phyloP scores from a whole-genome alignment of 2,888 invertebrate genomes.

The Coenonympha arcania region DNA sequence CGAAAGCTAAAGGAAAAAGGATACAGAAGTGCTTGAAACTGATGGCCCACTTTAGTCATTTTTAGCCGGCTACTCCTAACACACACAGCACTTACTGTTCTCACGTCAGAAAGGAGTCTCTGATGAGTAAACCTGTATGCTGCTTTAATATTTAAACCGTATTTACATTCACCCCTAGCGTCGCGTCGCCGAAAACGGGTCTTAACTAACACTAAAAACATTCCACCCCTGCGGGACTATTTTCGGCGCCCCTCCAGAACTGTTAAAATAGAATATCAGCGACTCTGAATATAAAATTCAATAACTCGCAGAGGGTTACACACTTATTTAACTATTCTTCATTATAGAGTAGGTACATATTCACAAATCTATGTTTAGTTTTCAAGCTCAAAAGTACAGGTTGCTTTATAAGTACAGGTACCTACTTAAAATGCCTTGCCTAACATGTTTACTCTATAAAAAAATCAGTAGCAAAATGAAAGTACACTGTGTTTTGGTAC shows the following conservation, averaged over 20 bases:
- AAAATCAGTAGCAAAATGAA: too few species aligned
- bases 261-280: conserved; percentile 60
- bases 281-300: conserved; percentile 58
- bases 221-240: conserved; percentile 50
- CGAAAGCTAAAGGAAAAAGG: too few species aligned
- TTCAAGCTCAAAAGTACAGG: too few species aligned
- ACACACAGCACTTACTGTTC: background rate
- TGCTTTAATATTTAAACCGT: conserved; percentile 66
- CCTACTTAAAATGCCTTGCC: too few species aligned
- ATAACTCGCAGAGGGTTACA: conserved; percentile 40
- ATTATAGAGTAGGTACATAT: too few species aligned
- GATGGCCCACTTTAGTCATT: background rate
- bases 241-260: conserved; percentile 54
- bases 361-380: too few species aligned
- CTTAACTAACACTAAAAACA: conserved; percentile 50
- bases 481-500: too few species aligned
- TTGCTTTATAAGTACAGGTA: too few species aligned
- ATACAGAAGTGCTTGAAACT: background rate
- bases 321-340: conserved; percentile 2
- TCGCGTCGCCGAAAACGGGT: conserved; percentile 50
- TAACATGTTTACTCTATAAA: too few species aligned
- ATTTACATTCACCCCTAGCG: conserved; percentile 61
- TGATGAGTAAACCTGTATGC: conserved; percentile 28
- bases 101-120: conserved; percentile 23
- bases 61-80: conserved; percentile 1